A percentile compares a stretch with the other conserved stretches of the same genome.
phyloP scores from a whole-genome alignment of 92 coral and sea anemone genomes.

The Nematostella vectensis region DNA sequence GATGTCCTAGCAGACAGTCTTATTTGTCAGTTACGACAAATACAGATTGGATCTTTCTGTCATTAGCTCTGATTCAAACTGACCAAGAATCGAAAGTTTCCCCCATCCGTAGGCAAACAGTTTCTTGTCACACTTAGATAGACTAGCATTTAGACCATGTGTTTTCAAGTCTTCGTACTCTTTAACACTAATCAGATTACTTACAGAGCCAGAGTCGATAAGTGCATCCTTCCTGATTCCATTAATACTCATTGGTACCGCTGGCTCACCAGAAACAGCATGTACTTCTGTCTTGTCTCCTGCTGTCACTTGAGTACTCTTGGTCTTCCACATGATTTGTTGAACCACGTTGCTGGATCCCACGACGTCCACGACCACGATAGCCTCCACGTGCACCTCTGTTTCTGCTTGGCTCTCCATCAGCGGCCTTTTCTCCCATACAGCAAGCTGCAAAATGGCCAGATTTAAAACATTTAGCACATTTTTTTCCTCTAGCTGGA shows the following conservation, averaged over 20 bases:
- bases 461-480: constrained; percentile 25
- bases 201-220: constrained; percentile 52
- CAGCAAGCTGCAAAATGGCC: constrained; percentile 36
- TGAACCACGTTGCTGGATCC: constrained; percentile 5
- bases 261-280: constrained; percentile 25
- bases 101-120: constrained; percentile 40
- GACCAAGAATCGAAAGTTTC: constrained; percentile 31
- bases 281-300: constrained; percentile 6
- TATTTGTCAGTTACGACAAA: constrained; percentile 37
- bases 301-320: constrained; percentile 2
- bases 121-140: constrained; percentile 22
- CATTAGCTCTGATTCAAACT: constrained; percentile 32
- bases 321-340: constrained; percentile 7
- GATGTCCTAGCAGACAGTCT: constrained; percentile 44
- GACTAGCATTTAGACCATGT: constrained; percentile 28
- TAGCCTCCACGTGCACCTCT: neutral
- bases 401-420: neutral
- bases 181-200: constrained; percentile 39
- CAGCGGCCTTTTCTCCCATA: constrained; percentile 4
- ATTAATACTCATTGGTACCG: constrained; percentile 39
- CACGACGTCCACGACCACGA: constrained; percentile 4
- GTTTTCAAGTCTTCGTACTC: constrained; percentile 23
- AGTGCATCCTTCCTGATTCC: constrained; percentile 33
- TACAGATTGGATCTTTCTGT: constrained; percentile 7
- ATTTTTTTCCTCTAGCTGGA: constrained; percentile 30